These are phyloP conservation scores for Aphidius colemani DNA, from an alignment of 2,888 invertebrate species.

Conservation along the genomic window DNA sequence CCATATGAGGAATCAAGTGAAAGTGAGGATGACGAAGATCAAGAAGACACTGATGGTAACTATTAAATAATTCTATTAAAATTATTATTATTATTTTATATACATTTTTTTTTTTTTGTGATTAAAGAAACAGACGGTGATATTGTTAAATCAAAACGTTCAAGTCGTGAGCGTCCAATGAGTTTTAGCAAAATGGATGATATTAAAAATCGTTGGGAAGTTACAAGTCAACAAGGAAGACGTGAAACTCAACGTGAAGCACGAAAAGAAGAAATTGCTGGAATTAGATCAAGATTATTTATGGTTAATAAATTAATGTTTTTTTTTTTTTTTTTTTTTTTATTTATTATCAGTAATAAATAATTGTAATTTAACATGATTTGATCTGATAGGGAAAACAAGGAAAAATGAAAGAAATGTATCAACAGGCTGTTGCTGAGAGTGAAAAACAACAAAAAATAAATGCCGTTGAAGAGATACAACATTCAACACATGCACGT, in stretches of 20 bases:
- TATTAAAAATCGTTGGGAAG: conserved; percentile 80
- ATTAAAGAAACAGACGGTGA: conserved; percentile 67
- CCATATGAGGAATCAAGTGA: conserved; percentile 74
- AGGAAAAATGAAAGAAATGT: conserved; percentile 88
- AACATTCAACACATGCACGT: conserved; percentile 62
- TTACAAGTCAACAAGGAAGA: conserved; percentile 57
- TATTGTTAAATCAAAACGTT: conserved; percentile 65
- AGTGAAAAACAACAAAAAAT: conserved; percentile 67
- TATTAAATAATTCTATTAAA: no score
- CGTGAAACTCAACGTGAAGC: conserved; percentile 75
- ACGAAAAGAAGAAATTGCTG: conserved; percentile 86
- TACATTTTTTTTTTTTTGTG: no score
- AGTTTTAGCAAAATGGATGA: conserved; percentile 84
- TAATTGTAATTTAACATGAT: background rate
- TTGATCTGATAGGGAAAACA: conserved; percentile 76
- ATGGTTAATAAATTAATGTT: conserved; percentile 69
- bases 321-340: no score
- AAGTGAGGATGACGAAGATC: conserved; percentile 69
- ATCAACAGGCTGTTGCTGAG: conserved; percentile 86
- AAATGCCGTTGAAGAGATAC: conserved; percentile 57
- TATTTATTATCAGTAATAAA: no score
- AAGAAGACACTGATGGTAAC: conserved; percentile 55
- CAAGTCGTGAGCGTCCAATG: conserved; percentile 74
- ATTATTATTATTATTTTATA: no score
- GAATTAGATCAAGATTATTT: conserved; percentile 81